phyloP scores from a whole-genome alignment of 2,113 vertebrate species.

The Gnathonemus echidnorhynchus region DNA sequence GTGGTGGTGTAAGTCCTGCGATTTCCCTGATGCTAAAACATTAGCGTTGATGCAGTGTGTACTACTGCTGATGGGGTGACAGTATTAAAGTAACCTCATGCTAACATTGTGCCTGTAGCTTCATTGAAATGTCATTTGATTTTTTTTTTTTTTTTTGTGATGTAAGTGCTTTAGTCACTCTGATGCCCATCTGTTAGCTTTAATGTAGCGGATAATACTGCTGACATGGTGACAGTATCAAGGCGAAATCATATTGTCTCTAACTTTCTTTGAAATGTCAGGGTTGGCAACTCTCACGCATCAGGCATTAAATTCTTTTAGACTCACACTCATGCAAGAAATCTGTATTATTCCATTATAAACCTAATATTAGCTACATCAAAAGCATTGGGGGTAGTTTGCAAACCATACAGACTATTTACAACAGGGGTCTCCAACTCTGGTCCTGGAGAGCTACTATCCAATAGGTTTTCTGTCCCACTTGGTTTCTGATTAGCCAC shows the following conservation, averaged over 20 bases:
- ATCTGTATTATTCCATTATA: not conserved
- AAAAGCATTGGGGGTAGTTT: not conserved
- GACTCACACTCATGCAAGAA: not conserved
- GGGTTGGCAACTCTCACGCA: not conserved
- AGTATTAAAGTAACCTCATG: not conserved
- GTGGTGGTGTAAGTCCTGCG: not conserved
- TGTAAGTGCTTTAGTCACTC: not conserved
- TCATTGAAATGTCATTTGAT: not conserved
- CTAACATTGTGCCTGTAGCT: not conserved
- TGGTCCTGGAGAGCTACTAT: too few relatives aligned
- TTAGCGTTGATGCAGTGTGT: not conserved
- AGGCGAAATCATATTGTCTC: not conserved
- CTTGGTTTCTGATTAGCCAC: too few relatives aligned
- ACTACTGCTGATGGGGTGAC: not conserved
- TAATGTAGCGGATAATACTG: not conserved
- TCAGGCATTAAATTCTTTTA: not conserved
- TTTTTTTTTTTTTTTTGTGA: not conserved
- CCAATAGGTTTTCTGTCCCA: too few relatives aligned
- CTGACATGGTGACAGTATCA: not conserved
- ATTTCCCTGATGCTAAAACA: not conserved
- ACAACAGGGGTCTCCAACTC: too few relatives aligned
- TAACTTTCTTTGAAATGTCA: not conserved
- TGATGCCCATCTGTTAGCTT: not conserved
- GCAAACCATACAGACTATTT: not conserved
- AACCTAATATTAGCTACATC: not conserved